Evolutionary conservation across 23 tunicate genomes (phyloP).

Genomic region (Styela plicata): DNA sequence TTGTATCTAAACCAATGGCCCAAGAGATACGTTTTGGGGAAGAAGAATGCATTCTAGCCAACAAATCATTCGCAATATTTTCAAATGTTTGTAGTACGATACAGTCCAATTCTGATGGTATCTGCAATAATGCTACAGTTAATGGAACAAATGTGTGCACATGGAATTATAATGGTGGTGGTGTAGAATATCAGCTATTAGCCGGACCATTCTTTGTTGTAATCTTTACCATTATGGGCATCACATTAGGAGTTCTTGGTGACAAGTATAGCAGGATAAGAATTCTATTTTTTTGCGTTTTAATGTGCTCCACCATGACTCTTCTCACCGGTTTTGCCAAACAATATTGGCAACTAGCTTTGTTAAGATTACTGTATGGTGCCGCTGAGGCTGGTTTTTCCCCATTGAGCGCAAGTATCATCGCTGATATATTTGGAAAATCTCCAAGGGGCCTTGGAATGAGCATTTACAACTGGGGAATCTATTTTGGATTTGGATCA

Average conservation of each 20-base stretch:
- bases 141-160: slow-evolving; percentile 42
- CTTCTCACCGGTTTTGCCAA: slow-evolving; percentile 61
- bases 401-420: slow-evolving; percentile 76
- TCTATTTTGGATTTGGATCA: slow-evolving; percentile 87
- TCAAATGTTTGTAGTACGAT: background rate
- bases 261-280: slow-evolving; percentile 71
- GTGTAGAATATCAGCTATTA: slow-evolving; percentile 72
- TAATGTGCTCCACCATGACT: slow-evolving; percentile 55
- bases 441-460: slow-evolving; percentile 68
- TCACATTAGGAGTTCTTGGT: slow-evolving; percentile 65
- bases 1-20: slow-evolving; percentile 67
- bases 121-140: background rate
- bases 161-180: slow-evolving; percentile 81
- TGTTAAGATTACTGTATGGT: slow-evolving; percentile 70
- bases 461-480: slow-evolving; percentile 95
- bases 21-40: slow-evolving; percentile 80
- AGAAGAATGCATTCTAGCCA: slow-evolving; percentile 42
- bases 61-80: background rate
- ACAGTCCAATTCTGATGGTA: background rate
- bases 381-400: slow-evolving; percentile 87
- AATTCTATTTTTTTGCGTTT: slow-evolving; percentile 45
- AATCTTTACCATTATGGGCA: slow-evolving; percentile 77
- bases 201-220: slow-evolving; percentile 93
- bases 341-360: slow-evolving; percentile 74
- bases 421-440: slow-evolving; percentile 66